These are phyloP conservation scores for Urocitellus parryii DNA, from an alignment of 2,113 vertebrate species.

Conservation along the genomic window DNA sequence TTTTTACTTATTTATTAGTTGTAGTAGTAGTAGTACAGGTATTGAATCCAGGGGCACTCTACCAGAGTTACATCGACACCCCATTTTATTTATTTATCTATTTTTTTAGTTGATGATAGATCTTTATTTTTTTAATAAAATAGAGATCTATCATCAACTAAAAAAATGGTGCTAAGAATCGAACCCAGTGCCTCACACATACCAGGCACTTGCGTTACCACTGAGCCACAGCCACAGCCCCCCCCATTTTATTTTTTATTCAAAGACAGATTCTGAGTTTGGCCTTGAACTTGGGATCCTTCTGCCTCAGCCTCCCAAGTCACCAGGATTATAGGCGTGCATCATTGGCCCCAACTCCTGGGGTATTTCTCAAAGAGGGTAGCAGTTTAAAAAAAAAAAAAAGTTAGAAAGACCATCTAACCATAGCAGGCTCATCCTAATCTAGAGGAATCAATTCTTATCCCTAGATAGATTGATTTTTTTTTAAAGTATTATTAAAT, in stretches of 20 bases:
- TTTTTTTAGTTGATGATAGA: too few species aligned
- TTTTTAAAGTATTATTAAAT: background rate
- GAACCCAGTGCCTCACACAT: too few species aligned
- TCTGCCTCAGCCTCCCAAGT: background rate
- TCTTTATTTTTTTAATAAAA: too few species aligned
- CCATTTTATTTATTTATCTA: background rate
- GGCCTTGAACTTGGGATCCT: background rate
- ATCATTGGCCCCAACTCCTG: background rate
- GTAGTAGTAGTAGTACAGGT: too few species aligned
- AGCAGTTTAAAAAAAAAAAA: background rate
- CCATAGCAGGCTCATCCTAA: background rate
- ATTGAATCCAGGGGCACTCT: background rate
- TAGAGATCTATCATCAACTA: too few species aligned
- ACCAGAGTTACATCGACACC: background rate
- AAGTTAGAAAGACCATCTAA: too few species aligned
- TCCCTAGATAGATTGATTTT: background rate
- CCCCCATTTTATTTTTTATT: background rate
- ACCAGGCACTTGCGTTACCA: too few species aligned
- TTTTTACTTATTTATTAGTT: background rate
- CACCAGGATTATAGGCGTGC: background rate
- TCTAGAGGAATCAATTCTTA: background rate
- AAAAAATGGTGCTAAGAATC: too few species aligned
- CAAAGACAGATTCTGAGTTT: background rate
- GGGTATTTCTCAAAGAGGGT: slow-evolving; percentile 1
- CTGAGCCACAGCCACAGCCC: too few species aligned